Evolutionary conservation across 2,888 invertebrate species (phyloP).

Genomic region (Cephus pygmeus): DNA sequence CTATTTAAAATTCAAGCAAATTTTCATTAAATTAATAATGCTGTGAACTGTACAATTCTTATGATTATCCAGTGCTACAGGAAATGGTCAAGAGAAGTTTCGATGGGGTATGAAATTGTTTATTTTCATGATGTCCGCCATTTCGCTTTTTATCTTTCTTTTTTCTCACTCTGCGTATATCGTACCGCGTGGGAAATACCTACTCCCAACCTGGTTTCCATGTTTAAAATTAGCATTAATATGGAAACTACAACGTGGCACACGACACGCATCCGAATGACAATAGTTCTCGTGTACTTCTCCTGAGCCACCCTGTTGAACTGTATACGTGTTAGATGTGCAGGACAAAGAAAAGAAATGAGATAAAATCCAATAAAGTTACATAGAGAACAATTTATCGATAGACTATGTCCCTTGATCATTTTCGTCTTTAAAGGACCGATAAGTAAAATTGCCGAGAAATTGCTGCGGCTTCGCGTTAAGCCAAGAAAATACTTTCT

Average conservation of each 20-base stretch:
- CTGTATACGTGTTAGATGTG: background rate
- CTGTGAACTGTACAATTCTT: background rate
- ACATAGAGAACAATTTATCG: background rate
- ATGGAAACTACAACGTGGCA: constrained; percentile 38
- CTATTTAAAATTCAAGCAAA: background rate
- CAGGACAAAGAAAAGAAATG: background rate
- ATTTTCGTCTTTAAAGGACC: background rate
- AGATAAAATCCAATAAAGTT: background rate
- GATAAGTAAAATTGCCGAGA: background rate
- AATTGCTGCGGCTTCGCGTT: background rate
- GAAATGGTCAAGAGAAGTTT: background rate
- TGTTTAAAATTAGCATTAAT: constrained; percentile 60
- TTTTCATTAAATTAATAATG: background rate
- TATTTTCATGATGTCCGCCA: background rate
- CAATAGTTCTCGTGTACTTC: background rate
- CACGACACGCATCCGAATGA: background rate
- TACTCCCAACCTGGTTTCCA: constrained; percentile 30
- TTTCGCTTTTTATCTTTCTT: background rate
- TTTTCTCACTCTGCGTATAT: background rate
- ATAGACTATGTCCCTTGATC: background rate
- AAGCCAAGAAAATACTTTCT: background rate
- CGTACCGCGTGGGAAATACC: background rate
- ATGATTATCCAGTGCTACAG: background rate
- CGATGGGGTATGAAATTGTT: background rate
- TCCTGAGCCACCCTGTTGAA: background rate